These are phyloP conservation scores for Astreopora myriophthalma DNA, from an alignment of 64 coral and sea anemone genomes.

Conservation along the genomic window DNA sequence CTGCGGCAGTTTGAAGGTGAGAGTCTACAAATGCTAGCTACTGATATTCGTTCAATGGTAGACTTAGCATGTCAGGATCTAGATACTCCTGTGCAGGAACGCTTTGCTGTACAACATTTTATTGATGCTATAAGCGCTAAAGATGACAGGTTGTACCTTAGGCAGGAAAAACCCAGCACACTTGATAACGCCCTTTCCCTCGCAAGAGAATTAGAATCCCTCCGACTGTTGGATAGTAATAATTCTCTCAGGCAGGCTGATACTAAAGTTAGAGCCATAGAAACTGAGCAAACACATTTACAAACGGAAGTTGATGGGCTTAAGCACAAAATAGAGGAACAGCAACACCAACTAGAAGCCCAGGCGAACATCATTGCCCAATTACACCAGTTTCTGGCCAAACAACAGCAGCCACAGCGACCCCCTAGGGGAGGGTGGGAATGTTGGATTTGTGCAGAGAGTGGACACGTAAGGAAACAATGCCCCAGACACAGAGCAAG, in stretches of 20 bases:
- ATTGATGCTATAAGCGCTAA: conserved; percentile 24
- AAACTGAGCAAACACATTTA: too few species aligned
- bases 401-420: too few species aligned
- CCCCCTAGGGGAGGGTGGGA: too few species aligned
- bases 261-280: neutral
- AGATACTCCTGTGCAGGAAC: neutral
- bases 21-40: conserved; percentile 2
- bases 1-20: conserved; percentile 25
- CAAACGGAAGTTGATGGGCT: too few species aligned
- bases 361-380: too few species aligned
- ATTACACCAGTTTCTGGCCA: too few species aligned
- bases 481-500: too few species aligned
- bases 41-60: conserved; percentile 47
- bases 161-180: conserved; percentile 18
- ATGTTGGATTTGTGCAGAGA: too few species aligned
- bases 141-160: conserved; percentile 21
- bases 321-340: too few species aligned
- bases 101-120: conserved; percentile 62
- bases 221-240: neutral
- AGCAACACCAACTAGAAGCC: too few species aligned
- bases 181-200: neutral
- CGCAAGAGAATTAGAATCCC: conserved; percentile 11
- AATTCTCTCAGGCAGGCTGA: neutral
- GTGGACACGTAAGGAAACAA: too few species aligned
- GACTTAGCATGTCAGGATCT: conserved; percentile 36